phyloP scores from a whole-genome alignment of 2,888 invertebrate species.

The Macaria notata region DNA sequence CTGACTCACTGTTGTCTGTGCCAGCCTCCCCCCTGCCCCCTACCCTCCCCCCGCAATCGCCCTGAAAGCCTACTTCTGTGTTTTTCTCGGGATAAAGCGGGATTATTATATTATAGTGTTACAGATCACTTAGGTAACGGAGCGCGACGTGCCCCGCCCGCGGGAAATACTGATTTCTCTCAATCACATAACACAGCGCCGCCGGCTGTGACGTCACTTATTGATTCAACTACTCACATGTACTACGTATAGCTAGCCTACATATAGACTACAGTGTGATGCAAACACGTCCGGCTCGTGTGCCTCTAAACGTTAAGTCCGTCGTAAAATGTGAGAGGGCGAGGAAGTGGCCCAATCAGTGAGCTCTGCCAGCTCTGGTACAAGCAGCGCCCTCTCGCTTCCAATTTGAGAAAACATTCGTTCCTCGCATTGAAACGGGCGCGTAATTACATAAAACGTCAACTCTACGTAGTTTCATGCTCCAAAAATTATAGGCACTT shows the following conservation, averaged over 20 bases:
- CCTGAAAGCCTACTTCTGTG: constrained; percentile 15
- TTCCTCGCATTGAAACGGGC: constrained; percentile 8
- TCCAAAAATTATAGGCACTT: constrained; percentile 29
- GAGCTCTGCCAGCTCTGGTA: not conserved
- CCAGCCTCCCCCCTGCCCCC: not conserved
- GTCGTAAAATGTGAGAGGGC: constrained; percentile 1
- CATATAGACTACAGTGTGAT: too few species aligned
- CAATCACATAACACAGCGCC: constrained; percentile 22
- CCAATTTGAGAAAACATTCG: constrained; percentile 21
- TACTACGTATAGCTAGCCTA: too few species aligned
- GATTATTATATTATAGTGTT: constrained; percentile 32
- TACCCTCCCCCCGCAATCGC: not conserved
- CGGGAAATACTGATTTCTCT: constrained; percentile 25
- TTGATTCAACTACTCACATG: not conserved
- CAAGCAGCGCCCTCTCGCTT: constrained; percentile 14
- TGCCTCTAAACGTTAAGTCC: not conserved
- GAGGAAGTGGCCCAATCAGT: constrained; percentile 5
- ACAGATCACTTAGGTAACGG: constrained; percentile 28
- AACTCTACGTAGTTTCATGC: constrained; percentile 23
- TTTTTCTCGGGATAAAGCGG: constrained; percentile 27
- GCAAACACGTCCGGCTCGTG: too few species aligned
- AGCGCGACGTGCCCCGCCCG: constrained; percentile 19
- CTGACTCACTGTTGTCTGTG: constrained; percentile 58
- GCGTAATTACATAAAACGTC: constrained; percentile 25
- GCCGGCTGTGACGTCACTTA: constrained; percentile 8